Evolutionary conservation across 2,797 vertebrate species (phyloP).

Genomic region (Halcyon leucocephala): DNA sequence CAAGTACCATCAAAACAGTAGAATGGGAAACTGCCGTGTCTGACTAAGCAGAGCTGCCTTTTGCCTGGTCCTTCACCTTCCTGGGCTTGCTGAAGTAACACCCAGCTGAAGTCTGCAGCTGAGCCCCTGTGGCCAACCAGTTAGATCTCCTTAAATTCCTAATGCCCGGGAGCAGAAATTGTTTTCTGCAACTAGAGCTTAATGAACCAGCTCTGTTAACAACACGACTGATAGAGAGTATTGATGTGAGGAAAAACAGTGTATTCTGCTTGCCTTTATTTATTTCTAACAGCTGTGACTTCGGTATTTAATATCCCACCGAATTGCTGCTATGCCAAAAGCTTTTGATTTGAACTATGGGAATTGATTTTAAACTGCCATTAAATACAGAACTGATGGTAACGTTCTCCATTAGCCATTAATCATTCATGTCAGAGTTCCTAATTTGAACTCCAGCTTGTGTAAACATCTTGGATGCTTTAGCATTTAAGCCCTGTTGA

Average conservation of each 20-base stretch:
- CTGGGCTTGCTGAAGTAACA: background rate
- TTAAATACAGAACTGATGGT: conserved; percentile 47
- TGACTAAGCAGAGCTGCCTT: background rate
- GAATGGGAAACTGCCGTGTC: background rate
- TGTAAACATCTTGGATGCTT: conserved; percentile 25
- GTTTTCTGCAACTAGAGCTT: background rate
- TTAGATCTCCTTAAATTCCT: background rate
- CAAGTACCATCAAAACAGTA: background rate
- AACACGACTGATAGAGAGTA: background rate
- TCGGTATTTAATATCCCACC: conserved; percentile 52
- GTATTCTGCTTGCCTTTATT: conserved; percentile 24
- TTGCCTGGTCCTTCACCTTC: background rate
- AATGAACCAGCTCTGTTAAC: background rate
- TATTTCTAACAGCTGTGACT: conserved; percentile 47
- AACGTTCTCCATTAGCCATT: conserved; percentile 38
- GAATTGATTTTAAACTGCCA: conserved; percentile 64
- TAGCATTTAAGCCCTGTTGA: background rate
- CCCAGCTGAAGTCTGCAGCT: background rate
- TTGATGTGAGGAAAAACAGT: background rate
- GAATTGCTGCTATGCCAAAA: conserved; percentile 17
- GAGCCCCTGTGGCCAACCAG: background rate
- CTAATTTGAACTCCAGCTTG: conserved; percentile 51
- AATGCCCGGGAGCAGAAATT: background rate
- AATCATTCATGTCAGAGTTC: conserved; percentile 59
- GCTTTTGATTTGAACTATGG: conserved; percentile 51